phyloP scores from a whole-genome alignment of 1,140 invertebrate genomes.

The Protaetia brevitarsis region DNA sequence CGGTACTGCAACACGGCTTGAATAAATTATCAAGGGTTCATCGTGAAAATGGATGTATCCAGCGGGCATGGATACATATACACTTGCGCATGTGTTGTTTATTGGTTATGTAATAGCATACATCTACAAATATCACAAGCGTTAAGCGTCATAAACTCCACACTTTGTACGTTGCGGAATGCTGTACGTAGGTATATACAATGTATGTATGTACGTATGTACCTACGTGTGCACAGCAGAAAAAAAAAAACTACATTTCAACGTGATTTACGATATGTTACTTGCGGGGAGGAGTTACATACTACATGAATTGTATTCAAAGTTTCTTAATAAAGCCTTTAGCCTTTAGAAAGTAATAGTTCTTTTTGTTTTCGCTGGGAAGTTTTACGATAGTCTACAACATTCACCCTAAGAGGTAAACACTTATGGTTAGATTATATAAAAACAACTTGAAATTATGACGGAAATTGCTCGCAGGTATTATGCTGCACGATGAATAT shows the following conservation, averaged over 20 bases:
- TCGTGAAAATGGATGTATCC: conserved; percentile 6
- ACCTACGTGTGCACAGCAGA: not conserved
- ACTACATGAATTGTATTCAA: conserved; percentile 17
- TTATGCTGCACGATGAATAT: not conserved
- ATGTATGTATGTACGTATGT: conserved; percentile 4
- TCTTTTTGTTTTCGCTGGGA: not conserved
- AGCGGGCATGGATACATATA: not conserved
- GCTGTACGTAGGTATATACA: not conserved
- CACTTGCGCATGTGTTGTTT: not conserved
- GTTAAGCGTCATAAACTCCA: not conserved
- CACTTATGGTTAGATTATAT: not conserved
- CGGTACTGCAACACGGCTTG: conserved; percentile 24
- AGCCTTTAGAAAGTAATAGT: not conserved
- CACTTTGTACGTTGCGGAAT: not conserved
- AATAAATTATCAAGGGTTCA: conserved; percentile 26
- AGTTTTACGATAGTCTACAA: conserved; percentile 2
- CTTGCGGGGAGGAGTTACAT: not conserved
- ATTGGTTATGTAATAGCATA: conserved; percentile 11
- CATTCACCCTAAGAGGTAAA: conserved; percentile 2
- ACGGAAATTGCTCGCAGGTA: not conserved
- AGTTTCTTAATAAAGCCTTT: conserved; percentile 4
- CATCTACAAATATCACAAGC: not conserved
- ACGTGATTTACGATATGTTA: conserved; percentile 4
- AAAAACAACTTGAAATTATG: not conserved
- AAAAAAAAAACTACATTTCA: not conserved